Percentiles rank a stretch among this genome's conserved stretches.
Conservation (phyloP, 2,113 vertebrate genomes). For the Brachypodius melanocephalos region DNA sequence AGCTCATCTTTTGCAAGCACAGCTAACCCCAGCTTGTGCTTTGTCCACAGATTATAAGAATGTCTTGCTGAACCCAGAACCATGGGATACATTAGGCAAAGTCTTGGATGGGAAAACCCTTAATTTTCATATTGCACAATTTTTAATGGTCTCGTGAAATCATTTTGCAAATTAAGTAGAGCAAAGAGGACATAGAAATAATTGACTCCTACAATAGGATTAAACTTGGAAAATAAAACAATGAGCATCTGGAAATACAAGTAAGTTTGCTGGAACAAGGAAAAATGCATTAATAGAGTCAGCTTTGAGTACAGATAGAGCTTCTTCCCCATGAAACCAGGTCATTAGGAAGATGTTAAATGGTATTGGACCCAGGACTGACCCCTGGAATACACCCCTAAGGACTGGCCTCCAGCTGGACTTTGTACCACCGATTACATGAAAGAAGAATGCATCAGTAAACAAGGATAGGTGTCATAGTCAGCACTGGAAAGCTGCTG, state of each 20-base stretch:
- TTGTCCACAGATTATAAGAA: neutral
- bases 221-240: neutral
- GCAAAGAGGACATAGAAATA: neutral
- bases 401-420: neutral
- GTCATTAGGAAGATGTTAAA: neutral
- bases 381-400: neutral
- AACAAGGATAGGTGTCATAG: neutral
- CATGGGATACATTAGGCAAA: neutral
- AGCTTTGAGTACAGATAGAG: neutral
- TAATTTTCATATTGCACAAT: neutral
- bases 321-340: neutral
- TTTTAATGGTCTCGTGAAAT: neutral
- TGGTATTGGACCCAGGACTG: neutral
- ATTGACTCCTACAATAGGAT: neutral
- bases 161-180: neutral
- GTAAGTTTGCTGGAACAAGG: neutral
- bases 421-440: neutral
- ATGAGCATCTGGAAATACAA: neutral
- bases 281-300: neutral
- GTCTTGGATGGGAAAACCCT: neutral
- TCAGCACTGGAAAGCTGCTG: neutral
- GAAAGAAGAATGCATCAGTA: neutral
- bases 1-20: slow-evolving; percentile 15
- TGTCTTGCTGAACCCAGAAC: neutral
- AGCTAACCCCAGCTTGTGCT: neutral